phyloP scores from a whole-genome alignment of 2,888 invertebrate genomes.

The Neoaliturus tenellus region DNA sequence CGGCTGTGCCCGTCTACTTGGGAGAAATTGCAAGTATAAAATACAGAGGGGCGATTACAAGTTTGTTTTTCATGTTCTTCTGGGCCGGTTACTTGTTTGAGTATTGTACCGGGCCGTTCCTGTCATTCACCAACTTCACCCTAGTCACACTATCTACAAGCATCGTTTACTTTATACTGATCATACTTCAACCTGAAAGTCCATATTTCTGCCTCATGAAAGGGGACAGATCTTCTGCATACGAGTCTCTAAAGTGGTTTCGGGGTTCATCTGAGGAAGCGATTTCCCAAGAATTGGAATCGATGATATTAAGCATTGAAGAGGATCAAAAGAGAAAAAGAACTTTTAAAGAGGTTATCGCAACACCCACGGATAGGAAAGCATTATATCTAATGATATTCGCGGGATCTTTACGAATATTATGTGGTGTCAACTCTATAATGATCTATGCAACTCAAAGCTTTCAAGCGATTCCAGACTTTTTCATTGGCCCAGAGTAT shows the following conservation, averaged over 20 bases:
- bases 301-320: slow-evolving; percentile 35
- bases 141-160: slow-evolving; percentile 71
- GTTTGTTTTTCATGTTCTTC: slow-evolving; percentile 62
- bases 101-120: slow-evolving; percentile 60
- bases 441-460: slow-evolving; percentile 53
- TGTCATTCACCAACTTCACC: slow-evolving; percentile 70
- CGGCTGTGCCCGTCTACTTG: slow-evolving; percentile 64
- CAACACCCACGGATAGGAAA: slow-evolving; percentile 33
- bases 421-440: slow-evolving; percentile 51
- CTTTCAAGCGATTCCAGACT: slow-evolving; percentile 38
- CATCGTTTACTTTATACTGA: slow-evolving; percentile 48
- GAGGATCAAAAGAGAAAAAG: slow-evolving; percentile 48
- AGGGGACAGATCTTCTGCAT: slow-evolving; percentile 44
- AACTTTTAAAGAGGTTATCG: slow-evolving; percentile 49
- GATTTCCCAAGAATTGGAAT: slow-evolving; percentile 65
- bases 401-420: slow-evolving; percentile 45
- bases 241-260: slow-evolving; percentile 57
- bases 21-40: slow-evolving; percentile 65
- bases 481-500: slow-evolving; percentile 39
- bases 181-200: slow-evolving; percentile 57
- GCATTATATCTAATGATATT: slow-evolving; percentile 56
- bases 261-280: slow-evolving; percentile 70
- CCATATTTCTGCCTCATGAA: slow-evolving; percentile 60
- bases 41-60: slow-evolving; percentile 63
- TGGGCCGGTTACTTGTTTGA: slow-evolving; percentile 61